Evolutionary conservation across 2,113 vertebrate genomes (phyloP).

Genomic region (Gobio gobio): DNA sequence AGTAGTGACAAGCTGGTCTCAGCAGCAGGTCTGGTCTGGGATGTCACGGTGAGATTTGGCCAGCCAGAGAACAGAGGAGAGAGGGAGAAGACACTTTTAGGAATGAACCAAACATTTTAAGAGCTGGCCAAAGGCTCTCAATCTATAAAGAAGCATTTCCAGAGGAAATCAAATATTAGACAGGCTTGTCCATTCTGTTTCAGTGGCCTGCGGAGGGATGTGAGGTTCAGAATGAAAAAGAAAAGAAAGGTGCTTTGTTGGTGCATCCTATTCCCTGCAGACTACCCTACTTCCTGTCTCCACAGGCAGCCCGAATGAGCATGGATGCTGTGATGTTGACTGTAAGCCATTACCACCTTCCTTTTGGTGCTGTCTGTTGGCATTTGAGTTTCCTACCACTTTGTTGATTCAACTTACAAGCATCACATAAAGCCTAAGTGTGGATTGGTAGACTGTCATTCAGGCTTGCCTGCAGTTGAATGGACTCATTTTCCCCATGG

Average conservation of each 20-base stretch:
- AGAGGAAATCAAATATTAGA: constrained; percentile 28
- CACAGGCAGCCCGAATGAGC: background rate
- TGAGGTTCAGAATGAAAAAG: constrained; percentile 37
- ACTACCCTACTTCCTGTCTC: constrained; percentile 29
- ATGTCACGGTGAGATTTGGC: constrained; percentile 67
- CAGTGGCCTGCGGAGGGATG: constrained; percentile 12
- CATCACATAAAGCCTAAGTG: constrained; percentile 5
- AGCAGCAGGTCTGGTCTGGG: constrained; percentile 48
- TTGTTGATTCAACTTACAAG: constrained; percentile 3
- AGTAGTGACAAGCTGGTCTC: constrained; percentile 48
- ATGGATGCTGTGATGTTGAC: constrained; percentile 1
- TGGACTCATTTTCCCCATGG: background rate
- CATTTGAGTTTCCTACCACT: constrained; percentile 33
- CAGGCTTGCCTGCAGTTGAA: constrained; percentile 3
- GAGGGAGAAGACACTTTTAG: constrained; percentile 33
- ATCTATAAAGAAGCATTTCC: constrained; percentile 17
- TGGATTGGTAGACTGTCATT: constrained; percentile 3
- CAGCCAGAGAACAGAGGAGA: constrained; percentile 66
- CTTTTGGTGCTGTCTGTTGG: constrained; percentile 2
- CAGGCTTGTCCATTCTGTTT: constrained; percentile 19
- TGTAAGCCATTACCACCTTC: constrained; percentile 33
- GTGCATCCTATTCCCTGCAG: constrained; percentile 41
- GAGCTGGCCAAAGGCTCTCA: constrained; percentile 12
- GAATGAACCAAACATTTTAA: constrained; percentile 6
- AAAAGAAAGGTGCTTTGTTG: constrained; percentile 45